These are phyloP conservation scores for Coptodon bakossiorum DNA, from an alignment of 2,113 vertebrate genomes.

Conservation along the genomic window DNA sequence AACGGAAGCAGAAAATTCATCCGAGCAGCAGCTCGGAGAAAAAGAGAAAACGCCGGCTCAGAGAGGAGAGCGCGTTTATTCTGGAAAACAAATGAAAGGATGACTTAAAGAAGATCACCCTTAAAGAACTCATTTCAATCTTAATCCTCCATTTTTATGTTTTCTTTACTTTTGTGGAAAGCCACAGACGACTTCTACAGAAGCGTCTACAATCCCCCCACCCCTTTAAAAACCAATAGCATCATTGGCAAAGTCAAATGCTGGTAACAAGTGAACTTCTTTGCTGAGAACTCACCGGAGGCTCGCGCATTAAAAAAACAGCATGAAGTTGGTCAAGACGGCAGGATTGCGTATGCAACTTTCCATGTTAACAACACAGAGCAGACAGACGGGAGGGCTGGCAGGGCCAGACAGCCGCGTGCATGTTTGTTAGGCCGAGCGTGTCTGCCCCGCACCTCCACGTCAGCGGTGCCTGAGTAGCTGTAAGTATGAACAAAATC, in stretches of 20 bases:
- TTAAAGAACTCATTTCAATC: not conserved
- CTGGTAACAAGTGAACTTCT: not conserved
- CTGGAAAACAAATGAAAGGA: not conserved
- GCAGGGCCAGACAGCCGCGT: conserved; percentile 27
- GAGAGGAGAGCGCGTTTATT: not conserved
- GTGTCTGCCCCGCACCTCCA: conserved; percentile 22
- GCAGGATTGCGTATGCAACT: conserved; percentile 14
- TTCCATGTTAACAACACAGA: conserved; percentile 17
- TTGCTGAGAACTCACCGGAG: not conserved
- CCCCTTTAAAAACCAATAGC: not conserved
- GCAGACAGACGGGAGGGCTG: conserved; percentile 5
- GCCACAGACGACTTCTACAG: not conserved
- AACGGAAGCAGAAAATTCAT: not conserved
- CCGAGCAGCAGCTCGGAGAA: not conserved
- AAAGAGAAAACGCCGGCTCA: not conserved
- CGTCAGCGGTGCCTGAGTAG: conserved; percentile 13
- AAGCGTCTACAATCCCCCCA: not conserved
- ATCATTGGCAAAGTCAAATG: not conserved
- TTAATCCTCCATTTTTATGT: not conserved
- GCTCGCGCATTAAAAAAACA: not conserved
- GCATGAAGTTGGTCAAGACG: not conserved
- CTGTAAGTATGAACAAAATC: conserved; percentile 66
- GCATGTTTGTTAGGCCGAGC: conserved; percentile 38
- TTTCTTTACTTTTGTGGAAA: not conserved
- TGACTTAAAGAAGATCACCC: not conserved